Evolutionary conservation across 2,888 invertebrate genomes (phyloP).

Genomic region (Danaus chrysippus): DNA sequence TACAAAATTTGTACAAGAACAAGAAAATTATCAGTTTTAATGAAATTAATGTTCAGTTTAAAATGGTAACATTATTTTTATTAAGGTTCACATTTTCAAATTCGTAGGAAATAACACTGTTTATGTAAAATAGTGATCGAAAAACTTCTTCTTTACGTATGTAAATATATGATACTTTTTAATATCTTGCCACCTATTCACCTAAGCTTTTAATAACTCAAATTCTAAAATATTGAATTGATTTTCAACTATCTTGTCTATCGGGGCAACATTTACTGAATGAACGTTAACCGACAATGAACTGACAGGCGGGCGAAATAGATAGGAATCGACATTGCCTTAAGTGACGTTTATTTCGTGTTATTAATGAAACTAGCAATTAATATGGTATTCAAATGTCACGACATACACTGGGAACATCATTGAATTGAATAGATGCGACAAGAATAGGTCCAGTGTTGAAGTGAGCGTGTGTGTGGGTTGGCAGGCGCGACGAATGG

Average conservation of each 20-base stretch:
- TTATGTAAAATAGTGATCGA: no score
- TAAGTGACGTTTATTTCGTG: slow-evolving; percentile 14
- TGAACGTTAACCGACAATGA: slow-evolving; percentile 22
- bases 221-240: background rate
- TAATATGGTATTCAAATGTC: slow-evolving; percentile 15
- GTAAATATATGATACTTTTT: no score
- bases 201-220: no score
- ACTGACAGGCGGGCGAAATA: slow-evolving; percentile 48
- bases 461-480: slow-evolving; percentile 71
- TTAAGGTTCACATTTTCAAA: no score
- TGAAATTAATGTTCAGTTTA: slow-evolving; percentile 20
- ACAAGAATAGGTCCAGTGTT: slow-evolving; percentile 42
- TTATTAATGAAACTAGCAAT: slow-evolving; percentile 13
- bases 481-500: slow-evolving; percentile 72
- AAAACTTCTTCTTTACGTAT: no score
- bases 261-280: slow-evolving; percentile 22
- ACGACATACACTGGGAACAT: slow-evolving; percentile 14
- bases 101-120: no score
- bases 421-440: slow-evolving; percentile 16
- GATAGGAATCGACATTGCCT: slow-evolving; percentile 35
- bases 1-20: background rate
- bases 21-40: background rate
- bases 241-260: background rate
- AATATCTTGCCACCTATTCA: no score
- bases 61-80: no score